A percentile compares a stretch with the other conserved stretches of the same genome.
phyloP scores from a whole-genome alignment of 2,113 vertebrate species.

The Callospermophilus lateralis region DNA sequence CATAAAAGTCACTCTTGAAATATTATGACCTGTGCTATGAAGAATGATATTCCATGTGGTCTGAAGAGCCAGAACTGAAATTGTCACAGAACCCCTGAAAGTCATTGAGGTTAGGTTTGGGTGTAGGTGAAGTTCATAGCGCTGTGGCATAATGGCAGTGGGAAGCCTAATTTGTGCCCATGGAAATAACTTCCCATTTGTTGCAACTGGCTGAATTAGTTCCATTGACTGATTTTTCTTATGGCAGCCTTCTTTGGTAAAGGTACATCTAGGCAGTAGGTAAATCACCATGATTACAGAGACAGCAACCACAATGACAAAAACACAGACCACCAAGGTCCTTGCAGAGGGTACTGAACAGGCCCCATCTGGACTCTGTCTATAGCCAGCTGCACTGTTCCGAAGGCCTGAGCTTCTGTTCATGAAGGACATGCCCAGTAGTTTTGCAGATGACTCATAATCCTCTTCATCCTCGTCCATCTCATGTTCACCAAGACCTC shows the following conservation, averaged over 20 bases:
- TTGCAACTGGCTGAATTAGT: conserved; percentile 90
- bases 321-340: conserved; percentile 90
- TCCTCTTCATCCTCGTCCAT: conserved; percentile 98
- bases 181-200: conserved; percentile 93
- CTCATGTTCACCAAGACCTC: conserved; percentile 96
- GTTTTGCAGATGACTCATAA: conserved; percentile 96
- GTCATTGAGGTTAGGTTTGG: conserved; percentile 92
- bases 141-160: conserved; percentile 89
- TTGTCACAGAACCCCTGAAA: conserved; percentile 91
- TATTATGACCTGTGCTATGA: conserved; percentile 93
- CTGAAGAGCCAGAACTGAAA: conserved; percentile 89
- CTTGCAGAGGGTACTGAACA: conserved; percentile 91
- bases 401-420: conserved; percentile 94
- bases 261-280: conserved; percentile 95
- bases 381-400: conserved; percentile 88
- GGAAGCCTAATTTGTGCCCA: conserved; percentile 94
- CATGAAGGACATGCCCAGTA: conserved; percentile 99
- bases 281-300: conserved; percentile 93
- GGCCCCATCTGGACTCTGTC: conserved; percentile 87
- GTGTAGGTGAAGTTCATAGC: conserved; percentile 92
- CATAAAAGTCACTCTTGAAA: conserved; percentile 88
- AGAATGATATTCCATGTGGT: conserved; percentile 91
- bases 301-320: conserved; percentile 90
- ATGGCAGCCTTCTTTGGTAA: conserved; percentile 96
- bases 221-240: conserved; percentile 88